Evolutionary conservation across 2,113 vertebrate species (phyloP), one percentile per base, ranked within the genome.

Genomic region (Beaufortia kweichowensis): DNA sequence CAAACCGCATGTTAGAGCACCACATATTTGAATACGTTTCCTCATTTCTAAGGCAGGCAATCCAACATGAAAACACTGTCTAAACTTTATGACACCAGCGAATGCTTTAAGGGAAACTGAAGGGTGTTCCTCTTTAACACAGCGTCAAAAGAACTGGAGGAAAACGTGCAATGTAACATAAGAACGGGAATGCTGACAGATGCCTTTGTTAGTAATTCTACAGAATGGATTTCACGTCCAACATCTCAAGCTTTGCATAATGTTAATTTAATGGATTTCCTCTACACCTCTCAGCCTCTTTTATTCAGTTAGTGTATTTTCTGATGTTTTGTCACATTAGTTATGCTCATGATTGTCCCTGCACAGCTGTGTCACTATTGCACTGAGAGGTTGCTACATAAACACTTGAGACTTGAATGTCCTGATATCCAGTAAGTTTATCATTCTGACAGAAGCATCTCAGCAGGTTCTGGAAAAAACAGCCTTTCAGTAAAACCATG

Each of bases 1-100:
- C 66, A 60, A 80, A 81, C 77, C 67, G 67, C 56, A 79, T 55
- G 81, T 77, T 83, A 79, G 84, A 85, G 84, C 84, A 85, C 84
- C 81, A 79, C 71, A 62, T 77, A 65, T 79, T 23, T 74, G 23
- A 76, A 81, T 72, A 76, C 48, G 48, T 63, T 35, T 76, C 60
- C 65, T 64, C 66, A 77, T 29, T 46, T 77, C 78, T 76, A 71
- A 53, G 15, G 59, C 77, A 74, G 76, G 70, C 35, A 39, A 41
- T 75, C 71, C 26, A 10, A 46, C 12, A 26, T 46, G 8, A 59
- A 57, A 76, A 43, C 15, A 71, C 43, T 31, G 24, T 76, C 53
- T 35, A 43, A 33, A 48, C 61, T 72, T 39, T 35, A 50, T 43
- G 41, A 77, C 39, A 61, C n/a, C 33, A 60, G 9, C 17, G 12